Evolutionary conservation across 2,113 vertebrate genomes (phyloP).

Genomic region (Echinops telfairi): DNA sequence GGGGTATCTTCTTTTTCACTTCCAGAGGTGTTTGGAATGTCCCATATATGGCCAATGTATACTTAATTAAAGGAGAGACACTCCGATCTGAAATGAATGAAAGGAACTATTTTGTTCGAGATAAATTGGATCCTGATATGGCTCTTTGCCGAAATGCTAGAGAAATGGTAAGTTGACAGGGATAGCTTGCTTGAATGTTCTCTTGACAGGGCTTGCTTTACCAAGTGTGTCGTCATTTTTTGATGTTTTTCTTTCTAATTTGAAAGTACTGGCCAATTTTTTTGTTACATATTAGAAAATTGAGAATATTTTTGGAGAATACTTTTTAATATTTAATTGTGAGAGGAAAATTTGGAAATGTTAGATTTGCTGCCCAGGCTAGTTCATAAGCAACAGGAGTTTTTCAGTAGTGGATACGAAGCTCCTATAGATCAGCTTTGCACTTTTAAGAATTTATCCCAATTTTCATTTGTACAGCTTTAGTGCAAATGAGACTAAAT

Average conservation of each 20-base stretch:
- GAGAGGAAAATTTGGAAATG: not conserved
- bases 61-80: constrained; percentile 93
- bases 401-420: constrained; percentile 1
- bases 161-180: constrained; percentile 91
- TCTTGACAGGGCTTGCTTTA: constrained; percentile 66
- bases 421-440: constrained; percentile 5
- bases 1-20: constrained; percentile 72
- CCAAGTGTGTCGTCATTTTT: constrained; percentile 67
- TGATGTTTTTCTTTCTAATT: constrained; percentile 77
- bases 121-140: constrained; percentile 98
- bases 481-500: not conserved
- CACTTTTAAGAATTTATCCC: constrained; percentile 34
- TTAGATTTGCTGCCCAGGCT: not conserved
- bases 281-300: constrained; percentile 54
- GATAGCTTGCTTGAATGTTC: constrained; percentile 47
- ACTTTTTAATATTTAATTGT: constrained; percentile 35
- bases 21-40: constrained; percentile 96
- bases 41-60: constrained; percentile 96
- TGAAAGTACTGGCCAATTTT: constrained; percentile 90
- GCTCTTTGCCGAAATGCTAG: constrained; percentile 95
- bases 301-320: not conserved
- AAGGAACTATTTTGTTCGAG: constrained; percentile 95
- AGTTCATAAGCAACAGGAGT: not conserved
- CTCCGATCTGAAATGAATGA: constrained; percentile 95
- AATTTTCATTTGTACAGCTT: constrained; percentile 19